These are phyloP conservation scores for Takifugu flavidus DNA, from an alignment of 2,113 vertebrate species.

Conservation along the genomic window DNA sequence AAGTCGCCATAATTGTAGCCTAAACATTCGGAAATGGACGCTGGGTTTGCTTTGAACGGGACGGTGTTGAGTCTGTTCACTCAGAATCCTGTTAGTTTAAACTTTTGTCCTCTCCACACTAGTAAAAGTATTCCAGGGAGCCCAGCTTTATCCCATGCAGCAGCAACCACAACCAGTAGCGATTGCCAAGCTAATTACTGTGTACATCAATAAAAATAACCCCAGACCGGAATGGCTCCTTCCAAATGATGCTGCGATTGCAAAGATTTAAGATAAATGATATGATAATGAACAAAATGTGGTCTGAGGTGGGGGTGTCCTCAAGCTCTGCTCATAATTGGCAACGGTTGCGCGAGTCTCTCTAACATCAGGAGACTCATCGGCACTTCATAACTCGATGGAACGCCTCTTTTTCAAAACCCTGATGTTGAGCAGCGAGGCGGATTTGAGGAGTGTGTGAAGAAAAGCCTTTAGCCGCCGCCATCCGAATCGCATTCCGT, in stretches of 20 bases:
- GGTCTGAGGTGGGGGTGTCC: slow-evolving; percentile 36
- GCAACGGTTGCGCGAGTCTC: slow-evolving; percentile 57
- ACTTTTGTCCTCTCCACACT: slow-evolving; percentile 66
- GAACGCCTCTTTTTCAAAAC: slow-evolving; percentile 2
- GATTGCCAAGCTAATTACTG: slow-evolving; percentile 76
- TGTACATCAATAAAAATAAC: slow-evolving; percentile 79
- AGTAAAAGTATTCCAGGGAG: slow-evolving; percentile 45
- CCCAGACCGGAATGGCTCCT: slow-evolving; percentile 69
- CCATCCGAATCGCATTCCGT: too few relatives aligned
- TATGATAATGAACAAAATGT: slow-evolving; percentile 63
- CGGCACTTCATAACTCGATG: slow-evolving; percentile 34
- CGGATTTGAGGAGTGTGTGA: slow-evolving; percentile 22
- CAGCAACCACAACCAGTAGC: slow-evolving; percentile 73
- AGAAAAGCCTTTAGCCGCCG: background rate
- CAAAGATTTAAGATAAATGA: slow-evolving; percentile 70
- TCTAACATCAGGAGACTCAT: slow-evolving; percentile 62
- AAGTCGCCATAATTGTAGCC: slow-evolving; percentile 65
- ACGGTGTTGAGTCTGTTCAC: slow-evolving; percentile 38
- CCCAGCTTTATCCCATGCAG: slow-evolving; percentile 62
- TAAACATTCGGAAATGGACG: slow-evolving; percentile 57
- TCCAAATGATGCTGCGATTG: slow-evolving; percentile 70
- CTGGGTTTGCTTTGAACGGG: slow-evolving; percentile 59
- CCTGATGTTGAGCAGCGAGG: slow-evolving; percentile 2
- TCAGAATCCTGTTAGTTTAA: slow-evolving; percentile 67
- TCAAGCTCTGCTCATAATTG: slow-evolving; percentile 59